Evolutionary conservation across 2,113 vertebrate genomes (phyloP), one percentile per base, ranked within the genome.

Genomic region (Mionectes macconnelli): DNA sequence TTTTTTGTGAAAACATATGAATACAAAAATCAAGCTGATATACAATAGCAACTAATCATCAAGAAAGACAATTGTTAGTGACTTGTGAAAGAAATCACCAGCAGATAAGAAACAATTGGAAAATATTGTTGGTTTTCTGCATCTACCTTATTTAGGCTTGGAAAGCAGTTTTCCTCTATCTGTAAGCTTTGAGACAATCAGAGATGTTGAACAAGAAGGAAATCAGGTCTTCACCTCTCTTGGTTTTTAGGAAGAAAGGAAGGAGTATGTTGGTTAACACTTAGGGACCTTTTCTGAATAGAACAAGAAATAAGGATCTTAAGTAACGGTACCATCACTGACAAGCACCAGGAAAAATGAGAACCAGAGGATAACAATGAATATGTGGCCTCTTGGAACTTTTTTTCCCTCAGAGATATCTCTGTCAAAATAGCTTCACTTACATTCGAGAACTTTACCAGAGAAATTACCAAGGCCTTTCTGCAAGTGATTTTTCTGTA

Each of bases 81-180:
- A 75, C 92, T 96, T 84, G 47, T 6, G 83, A 95, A 81, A 95
- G 72, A 93, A 90, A 83, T 83, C 72, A 81, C 64, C 76, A 69
- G 45, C 56, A 93, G 93, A 93, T 94, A 96, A 96, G 85, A 72
- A 92, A 95, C 94, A 95, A 96, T 90, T 90, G 92, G 83, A 84
- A 90, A 93, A 84, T 78, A 63, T 60, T 72, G 19, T 79, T 86
- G 72, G 3, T 64, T 92, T 96, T 96, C 93, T 90, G 22, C 76
- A 93, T 78, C 79, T 90, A 76, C 3, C 4, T 35, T 85, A 77
- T 84, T 91, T 79, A 74, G 90, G 72, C 53, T 72, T 75, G 72
- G 68, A 90, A 68, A 88, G n/a, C 57, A 60, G 22, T 90, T 95
- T 84, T 89, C 22, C 28, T 60, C 52, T n/a, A 28, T 60, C 52